Conservation (phyloP, 2,797 vertebrate species). For the Geotrypetes seraphini region DNA sequence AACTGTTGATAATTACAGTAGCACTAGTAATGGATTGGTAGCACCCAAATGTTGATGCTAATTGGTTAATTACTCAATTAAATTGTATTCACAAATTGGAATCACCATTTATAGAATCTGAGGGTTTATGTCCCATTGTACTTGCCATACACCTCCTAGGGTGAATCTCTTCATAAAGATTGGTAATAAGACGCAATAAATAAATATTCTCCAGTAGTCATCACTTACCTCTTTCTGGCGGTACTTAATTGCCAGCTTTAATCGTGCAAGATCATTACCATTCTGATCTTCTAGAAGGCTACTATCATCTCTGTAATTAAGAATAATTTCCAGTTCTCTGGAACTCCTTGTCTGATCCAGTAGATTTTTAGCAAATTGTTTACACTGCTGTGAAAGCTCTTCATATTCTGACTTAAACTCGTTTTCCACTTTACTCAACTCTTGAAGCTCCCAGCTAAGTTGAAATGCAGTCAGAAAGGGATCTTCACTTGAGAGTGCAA, state of each 20-base stretch:
- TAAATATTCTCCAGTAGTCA: constrained; percentile 16
- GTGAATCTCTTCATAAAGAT: too few relatives aligned
- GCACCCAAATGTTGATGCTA: too few relatives aligned
- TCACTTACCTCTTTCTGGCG: constrained; percentile 88
- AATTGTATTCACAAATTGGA: too few relatives aligned
- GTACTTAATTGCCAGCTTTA: constrained; percentile 95
- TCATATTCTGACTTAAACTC: constrained; percentile 95
- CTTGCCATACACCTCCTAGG: too few relatives aligned
- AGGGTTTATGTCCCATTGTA: too few relatives aligned
- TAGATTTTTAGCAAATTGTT: constrained; percentile 90
- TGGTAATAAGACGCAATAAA: not conserved
- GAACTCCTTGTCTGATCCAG: constrained; percentile 95
- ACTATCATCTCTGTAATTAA: constrained; percentile 86
- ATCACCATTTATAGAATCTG: too few relatives aligned
- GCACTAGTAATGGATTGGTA: too few relatives aligned
- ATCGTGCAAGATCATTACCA: constrained; percentile 78
- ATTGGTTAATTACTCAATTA: too few relatives aligned
- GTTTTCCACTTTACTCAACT: constrained; percentile 90
- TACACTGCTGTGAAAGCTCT: constrained; percentile 79
- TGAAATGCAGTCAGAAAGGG: constrained; percentile 94
- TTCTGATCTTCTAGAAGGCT: constrained; percentile 78
- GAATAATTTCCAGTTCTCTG: constrained; percentile 86
- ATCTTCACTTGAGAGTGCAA: constrained; percentile 90
- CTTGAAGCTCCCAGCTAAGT: constrained; percentile 91
- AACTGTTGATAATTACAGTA: too few relatives aligned